phyloP scores from a whole-genome alignment of 53 echinoderm and acorn worm genomes.

The Holothuria leucospilota region DNA sequence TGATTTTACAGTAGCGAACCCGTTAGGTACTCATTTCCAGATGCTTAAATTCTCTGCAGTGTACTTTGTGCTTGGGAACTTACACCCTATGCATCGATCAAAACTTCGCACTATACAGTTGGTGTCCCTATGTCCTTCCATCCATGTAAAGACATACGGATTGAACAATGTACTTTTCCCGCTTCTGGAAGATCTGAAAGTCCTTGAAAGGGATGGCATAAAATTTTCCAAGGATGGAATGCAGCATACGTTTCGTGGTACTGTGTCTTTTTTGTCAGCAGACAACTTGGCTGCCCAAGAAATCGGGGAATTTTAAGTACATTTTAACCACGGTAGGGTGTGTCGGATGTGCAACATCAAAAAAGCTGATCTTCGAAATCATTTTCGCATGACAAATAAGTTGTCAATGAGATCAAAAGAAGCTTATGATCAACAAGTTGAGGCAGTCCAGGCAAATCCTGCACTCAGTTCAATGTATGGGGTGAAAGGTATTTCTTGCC shows the following conservation, averaged over 20 bases:
- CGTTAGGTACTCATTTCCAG: conserved; percentile 3
- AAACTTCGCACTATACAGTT: conserved; percentile 27
- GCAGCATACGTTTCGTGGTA: conserved; percentile 15
- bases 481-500: background rate
- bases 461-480: conserved; percentile 6
- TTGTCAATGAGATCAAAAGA: conserved; percentile 1
- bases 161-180: conserved; percentile 3
- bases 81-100: conserved; percentile 9
- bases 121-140: conserved; percentile 13
- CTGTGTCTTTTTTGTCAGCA: conserved; percentile 40
- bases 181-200: conserved; percentile 29
- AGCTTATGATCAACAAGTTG: conserved; percentile 4
- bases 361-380: conserved; percentile 3
- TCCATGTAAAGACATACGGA: conserved; percentile 34
- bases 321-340: conserved; percentile 34
- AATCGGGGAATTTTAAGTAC: conserved; percentile 42
- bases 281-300: conserved; percentile 52
- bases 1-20: conserved; percentile 45
- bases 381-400: conserved; percentile 12
- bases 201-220: conserved; percentile 27
- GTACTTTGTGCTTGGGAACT: conserved; percentile 47
- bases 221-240: background rate
- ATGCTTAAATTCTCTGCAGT: conserved; percentile 26
- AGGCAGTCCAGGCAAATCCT: background rate
- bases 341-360: conserved; percentile 8